Evolutionary conservation across 1,140 invertebrate genomes (phyloP).

Genomic region (Aphis craccivora): DNA sequence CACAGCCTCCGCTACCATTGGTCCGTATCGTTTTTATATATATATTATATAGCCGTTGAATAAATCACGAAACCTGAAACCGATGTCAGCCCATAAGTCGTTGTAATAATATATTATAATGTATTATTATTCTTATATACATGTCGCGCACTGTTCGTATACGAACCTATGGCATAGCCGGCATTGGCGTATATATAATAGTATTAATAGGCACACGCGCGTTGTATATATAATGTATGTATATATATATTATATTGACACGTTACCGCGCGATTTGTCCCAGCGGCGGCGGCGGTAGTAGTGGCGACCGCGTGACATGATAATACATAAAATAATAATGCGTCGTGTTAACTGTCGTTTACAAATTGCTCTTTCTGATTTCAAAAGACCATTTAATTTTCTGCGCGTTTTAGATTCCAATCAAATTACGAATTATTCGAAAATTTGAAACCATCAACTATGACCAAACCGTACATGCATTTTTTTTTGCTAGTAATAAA

Average conservation of each 20-base stretch:
- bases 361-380: neutral
- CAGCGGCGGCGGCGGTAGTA: too few relatives aligned
- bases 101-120: constrained; percentile 2
- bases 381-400: neutral
- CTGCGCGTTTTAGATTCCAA: neutral
- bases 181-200: too few relatives aligned
- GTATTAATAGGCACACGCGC: neutral
- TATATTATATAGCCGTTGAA: neutral
- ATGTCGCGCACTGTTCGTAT: neutral
- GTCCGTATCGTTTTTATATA: neutral
- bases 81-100: neutral
- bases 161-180: neutral
- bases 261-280: neutral
- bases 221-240: too few relatives aligned
- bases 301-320: neutral
- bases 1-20: neutral
- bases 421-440: neutral
- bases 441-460: neutral
- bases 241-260: constrained; percentile 4
- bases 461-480: neutral
- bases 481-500: neutral
- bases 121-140: neutral
- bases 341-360: neutral
- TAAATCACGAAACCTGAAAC: constrained; percentile 15
- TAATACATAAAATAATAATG: constrained; percentile 3